Conservation (phyloP, 2,888 invertebrate species). For the Brachynemurus nebulosus region DNA sequence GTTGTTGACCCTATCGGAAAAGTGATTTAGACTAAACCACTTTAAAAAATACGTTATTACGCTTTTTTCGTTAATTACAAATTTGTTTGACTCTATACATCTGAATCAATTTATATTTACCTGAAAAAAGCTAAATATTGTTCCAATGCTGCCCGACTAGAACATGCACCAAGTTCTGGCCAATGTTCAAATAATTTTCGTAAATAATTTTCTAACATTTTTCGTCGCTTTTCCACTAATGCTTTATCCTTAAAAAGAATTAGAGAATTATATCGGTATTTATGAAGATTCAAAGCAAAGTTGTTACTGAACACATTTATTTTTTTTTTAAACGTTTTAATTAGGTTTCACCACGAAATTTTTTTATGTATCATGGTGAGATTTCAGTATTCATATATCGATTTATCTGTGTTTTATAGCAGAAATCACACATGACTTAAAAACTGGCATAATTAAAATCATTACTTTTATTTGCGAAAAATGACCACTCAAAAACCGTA, state of each 20-base stretch:
- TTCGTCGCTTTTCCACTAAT: conserved; percentile 77
- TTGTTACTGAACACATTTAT: too few relatives aligned
- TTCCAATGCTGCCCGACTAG: conserved; percentile 63
- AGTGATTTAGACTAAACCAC: not conserved
- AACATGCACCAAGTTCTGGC: conserved; percentile 62
- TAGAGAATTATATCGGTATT: not conserved
- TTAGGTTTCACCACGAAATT: not conserved
- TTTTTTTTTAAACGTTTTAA: not conserved
- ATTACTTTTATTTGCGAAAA: too few relatives aligned
- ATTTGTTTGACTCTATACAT: not conserved
- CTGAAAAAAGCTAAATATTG: conserved; percentile 79
- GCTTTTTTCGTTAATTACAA: not conserved
- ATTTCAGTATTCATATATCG: too few relatives aligned
- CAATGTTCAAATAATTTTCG: conserved; percentile 68
- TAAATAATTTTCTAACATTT: conserved; percentile 75
- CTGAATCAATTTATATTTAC: conserved; percentile 33
- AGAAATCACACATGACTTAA: too few relatives aligned
- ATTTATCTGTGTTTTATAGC: too few relatives aligned
- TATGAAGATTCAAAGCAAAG: conserved; percentile 1
- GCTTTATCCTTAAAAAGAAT: conserved; percentile 46
- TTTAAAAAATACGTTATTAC: not conserved
- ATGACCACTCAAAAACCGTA: too few relatives aligned
- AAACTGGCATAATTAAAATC: too few relatives aligned
- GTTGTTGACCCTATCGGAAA: too few relatives aligned
- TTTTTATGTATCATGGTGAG: too few relatives aligned